Evolutionary conservation across 2,113 vertebrate genomes (phyloP).

Genomic region (Ciconia boyciana): DNA sequence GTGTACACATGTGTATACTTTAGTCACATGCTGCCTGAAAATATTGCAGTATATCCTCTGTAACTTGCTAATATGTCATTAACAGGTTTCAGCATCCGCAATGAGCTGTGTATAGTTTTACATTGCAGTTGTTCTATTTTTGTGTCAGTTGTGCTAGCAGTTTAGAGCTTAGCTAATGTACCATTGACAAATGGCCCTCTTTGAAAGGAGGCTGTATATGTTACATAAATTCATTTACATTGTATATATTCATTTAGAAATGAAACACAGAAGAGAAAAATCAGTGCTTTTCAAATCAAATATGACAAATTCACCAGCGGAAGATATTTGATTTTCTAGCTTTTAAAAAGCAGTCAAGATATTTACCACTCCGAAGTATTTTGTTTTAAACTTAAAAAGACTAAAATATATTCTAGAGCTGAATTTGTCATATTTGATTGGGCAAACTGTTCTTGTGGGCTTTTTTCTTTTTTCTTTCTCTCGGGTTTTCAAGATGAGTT

Average conservation of each 20-base stretch:
- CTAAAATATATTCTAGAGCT: constrained; percentile 23
- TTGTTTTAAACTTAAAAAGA: constrained; percentile 1
- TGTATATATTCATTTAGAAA: constrained; percentile 54
- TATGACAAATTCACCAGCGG: constrained; percentile 35
- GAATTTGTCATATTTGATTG: constrained; percentile 36
- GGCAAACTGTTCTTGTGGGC: not conserved
- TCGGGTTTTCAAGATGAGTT: not conserved
- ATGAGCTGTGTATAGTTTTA: not conserved
- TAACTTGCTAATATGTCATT: not conserved
- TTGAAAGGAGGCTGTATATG: constrained; percentile 36
- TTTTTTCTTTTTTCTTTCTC: not conserved
- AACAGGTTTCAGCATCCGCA: not conserved
- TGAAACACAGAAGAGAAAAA: constrained; percentile 48
- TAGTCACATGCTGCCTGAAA: not conserved
- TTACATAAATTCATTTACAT: constrained; percentile 56
- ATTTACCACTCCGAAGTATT: constrained; percentile 23
- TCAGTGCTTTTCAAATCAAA: constrained; percentile 56
- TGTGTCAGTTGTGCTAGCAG: constrained; percentile 31
- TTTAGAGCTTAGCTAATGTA: constrained; percentile 32
- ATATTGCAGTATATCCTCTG: not conserved
- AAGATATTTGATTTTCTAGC: constrained; percentile 41
- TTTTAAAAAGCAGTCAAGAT: constrained; percentile 28
- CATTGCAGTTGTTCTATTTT: constrained; percentile 51
- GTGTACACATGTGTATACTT: accelerated
- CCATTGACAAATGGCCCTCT: constrained; percentile 40